phyloP scores from a whole-genome alignment of 2,797 vertebrate species.

The Syncerus caffer region DNA sequence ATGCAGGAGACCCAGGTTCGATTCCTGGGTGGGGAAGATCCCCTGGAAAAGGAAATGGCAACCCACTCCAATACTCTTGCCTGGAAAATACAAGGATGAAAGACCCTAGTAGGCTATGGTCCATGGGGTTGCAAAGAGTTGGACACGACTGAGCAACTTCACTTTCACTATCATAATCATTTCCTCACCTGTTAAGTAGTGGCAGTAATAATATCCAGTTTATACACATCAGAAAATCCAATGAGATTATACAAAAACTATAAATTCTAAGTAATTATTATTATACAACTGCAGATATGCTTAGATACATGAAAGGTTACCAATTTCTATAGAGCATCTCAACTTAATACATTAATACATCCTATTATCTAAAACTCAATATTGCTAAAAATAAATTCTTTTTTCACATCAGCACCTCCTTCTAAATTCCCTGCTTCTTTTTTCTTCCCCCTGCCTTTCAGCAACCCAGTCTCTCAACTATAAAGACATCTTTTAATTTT shows the following conservation, averaged over 20 bases:
- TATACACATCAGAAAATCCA: neutral
- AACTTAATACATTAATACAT: neutral
- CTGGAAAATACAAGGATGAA: neutral
- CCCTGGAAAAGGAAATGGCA: neutral
- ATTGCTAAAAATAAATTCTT: slow-evolving; percentile 27
- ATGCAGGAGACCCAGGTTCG: neutral
- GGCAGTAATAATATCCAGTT: neutral
- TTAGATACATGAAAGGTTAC: neutral
- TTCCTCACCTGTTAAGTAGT: neutral
- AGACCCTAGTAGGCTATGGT: neutral
- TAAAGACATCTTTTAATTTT: slow-evolving; percentile 6
- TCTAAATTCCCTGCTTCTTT: neutral
- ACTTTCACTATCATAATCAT: neutral
- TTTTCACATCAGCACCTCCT: slow-evolving; percentile 12
- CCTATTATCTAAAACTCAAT: neutral
- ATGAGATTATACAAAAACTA: neutral
- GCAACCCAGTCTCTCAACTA: neutral
- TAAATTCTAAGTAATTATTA: neutral
- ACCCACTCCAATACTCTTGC: neutral
- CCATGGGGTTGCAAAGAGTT: neutral
- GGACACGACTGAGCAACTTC: neutral
- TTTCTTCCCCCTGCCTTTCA: neutral
- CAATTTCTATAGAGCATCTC: neutral
- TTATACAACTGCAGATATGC: neutral
- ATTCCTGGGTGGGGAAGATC: neutral